Conservation (phyloP, 2,113 vertebrate genomes). For the Oryzias melastigma region DNA sequence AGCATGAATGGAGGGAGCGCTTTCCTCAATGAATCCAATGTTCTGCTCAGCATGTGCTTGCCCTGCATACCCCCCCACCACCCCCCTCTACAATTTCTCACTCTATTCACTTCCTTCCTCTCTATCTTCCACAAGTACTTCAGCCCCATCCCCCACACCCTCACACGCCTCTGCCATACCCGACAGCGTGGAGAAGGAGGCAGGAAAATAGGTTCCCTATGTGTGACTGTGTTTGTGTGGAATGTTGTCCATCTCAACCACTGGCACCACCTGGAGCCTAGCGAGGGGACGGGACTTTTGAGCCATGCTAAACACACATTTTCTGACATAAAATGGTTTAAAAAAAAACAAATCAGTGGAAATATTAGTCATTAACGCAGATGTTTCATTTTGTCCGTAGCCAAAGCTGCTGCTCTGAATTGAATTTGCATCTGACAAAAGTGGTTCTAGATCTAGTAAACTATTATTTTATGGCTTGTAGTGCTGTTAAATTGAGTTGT, state of each 20-base stretch:
- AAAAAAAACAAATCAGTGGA: too few relatives aligned
- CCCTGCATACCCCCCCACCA: conserved; percentile 65
- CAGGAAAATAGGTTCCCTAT: conserved; percentile 47
- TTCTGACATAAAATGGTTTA: too few relatives aligned
- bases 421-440: too few relatives aligned
- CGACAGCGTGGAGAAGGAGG: conserved; percentile 58
- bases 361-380: too few relatives aligned
- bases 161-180: conserved; percentile 65
- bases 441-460: too few relatives aligned
- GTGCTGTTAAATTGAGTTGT: too few relatives aligned
- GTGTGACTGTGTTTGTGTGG: conserved; percentile 15
- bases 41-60: conserved; percentile 79
- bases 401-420: too few relatives aligned
- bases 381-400: too few relatives aligned
- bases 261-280: conserved; percentile 65
- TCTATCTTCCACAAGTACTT: conserved; percentile 67
- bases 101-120: conserved; percentile 76
- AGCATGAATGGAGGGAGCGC: conserved; percentile 63
- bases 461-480: too few relatives aligned
- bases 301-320: conserved; percentile 15
- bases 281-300: conserved; percentile 38
- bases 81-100: conserved; percentile 64
- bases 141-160: conserved; percentile 68
- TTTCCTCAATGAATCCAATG: conserved; percentile 79
- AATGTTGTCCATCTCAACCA: conserved; percentile 47